Conservation (phyloP, 2,797 vertebrate species). For the Anolis apletophallus region DNA sequence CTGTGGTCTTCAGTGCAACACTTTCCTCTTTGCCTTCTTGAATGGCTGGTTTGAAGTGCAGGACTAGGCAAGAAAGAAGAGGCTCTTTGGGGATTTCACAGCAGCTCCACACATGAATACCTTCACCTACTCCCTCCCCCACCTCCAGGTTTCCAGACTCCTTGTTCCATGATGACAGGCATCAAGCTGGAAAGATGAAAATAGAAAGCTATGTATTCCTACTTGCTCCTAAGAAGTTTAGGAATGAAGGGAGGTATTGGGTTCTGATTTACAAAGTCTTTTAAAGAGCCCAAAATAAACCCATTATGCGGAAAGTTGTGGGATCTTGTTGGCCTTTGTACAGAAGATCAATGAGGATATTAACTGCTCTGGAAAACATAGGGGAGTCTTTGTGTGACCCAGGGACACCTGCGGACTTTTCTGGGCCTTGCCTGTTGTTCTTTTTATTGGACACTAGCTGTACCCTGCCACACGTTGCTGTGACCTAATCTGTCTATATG, state of each 20-base stretch:
- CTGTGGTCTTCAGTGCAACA: background rate
- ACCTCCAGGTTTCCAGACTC: background rate
- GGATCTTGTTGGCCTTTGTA: background rate
- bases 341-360: background rate
- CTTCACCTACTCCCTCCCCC: background rate
- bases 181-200: background rate
- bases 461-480: too few species aligned
- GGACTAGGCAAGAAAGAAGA: background rate
- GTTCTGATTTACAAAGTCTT: background rate
- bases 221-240: background rate
- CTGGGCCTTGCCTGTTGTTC: background rate
- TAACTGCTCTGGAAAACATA: background rate
- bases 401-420: background rate
- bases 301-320: too few species aligned
- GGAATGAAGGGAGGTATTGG: background rate
- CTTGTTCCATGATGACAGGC: slow-evolving; percentile 6
- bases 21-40: background rate
- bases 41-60: slow-evolving; percentile 7
- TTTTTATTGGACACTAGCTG: too few species aligned
- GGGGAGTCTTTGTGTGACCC: too few species aligned
- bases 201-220: background rate
- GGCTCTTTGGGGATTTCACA: background rate
- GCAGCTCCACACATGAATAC: background rate
- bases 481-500: too few species aligned
- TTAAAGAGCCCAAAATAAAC: background rate